Conservation (phyloP, 2,888 invertebrate species). For the Cephalotes varians region DNA sequence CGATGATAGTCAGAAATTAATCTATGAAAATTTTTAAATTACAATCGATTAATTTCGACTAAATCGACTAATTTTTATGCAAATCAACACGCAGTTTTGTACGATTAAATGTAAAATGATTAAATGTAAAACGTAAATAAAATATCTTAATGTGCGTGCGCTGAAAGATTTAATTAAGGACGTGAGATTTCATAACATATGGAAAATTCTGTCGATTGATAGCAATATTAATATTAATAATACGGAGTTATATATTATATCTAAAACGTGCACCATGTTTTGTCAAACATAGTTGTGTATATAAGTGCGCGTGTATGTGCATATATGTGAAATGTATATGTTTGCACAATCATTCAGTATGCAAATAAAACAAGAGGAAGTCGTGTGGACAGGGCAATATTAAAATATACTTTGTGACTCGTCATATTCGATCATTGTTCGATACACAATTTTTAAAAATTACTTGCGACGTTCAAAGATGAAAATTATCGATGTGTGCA, state of each 20-base stretch:
- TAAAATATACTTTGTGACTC: slow-evolving; percentile 15
- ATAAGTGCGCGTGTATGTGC: background rate
- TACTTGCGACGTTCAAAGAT: background rate
- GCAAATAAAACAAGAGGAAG: slow-evolving; percentile 40
- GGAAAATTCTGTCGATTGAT: slow-evolving; percentile 48
- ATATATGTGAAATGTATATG: background rate
- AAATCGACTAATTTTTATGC: too few relatives aligned
- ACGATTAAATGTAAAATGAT: background rate
- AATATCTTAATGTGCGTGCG: slow-evolving; percentile 19
- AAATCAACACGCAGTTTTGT: background rate
- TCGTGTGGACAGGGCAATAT: slow-evolving; percentile 3
- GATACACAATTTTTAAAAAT: slow-evolving; percentile 1
- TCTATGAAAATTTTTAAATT: background rate
- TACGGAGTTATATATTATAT: slow-evolving; percentile 35
- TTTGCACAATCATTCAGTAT: slow-evolving; percentile 34
- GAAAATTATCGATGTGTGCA: background rate
- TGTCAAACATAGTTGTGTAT: background rate
- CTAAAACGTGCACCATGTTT: slow-evolving; percentile 46
- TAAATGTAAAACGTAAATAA: too few relatives aligned
- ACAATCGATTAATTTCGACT: background rate
- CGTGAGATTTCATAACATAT: slow-evolving; percentile 54
- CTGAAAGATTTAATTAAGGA: slow-evolving; percentile 66
- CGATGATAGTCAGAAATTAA: slow-evolving; percentile 7
- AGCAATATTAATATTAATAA: slow-evolving; percentile 69
- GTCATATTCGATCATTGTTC: background rate